Base-by-base conservation (phyloP, 2,797 vertebrate species). In the Bradypodion ventrale region DNA sequence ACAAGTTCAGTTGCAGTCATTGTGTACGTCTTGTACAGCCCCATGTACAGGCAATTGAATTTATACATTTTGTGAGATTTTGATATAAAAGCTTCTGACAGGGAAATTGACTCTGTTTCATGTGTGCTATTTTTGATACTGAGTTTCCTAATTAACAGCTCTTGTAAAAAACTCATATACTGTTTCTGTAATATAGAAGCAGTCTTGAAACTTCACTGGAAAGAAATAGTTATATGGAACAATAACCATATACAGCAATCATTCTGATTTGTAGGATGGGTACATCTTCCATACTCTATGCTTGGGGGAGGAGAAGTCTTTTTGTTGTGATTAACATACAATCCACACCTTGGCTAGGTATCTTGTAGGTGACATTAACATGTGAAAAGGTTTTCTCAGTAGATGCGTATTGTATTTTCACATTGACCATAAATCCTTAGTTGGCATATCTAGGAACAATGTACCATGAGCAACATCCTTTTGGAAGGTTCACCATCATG, bases 361-460 rank as follows among this genome's bases (percentile, higher is more conserved):
- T 90, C 85, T 78, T 83, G 56, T 9, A 32, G 19, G 52, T 85
- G 68, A 88, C 83, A 81, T 0, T 70, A 21, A 78, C 9, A 0
- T 1, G 27, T 16, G 13, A 4, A 42, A n/a, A 66, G 0, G 0
- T 69, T 52, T 2, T 46, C 85, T 23, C 62, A 8, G 40, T 75
- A 78, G 5, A 10, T 81, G 12, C 66, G 37, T 78, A 88, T 75
- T 80, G 27, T 16, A 7, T 32, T 82, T 90, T 82, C 27, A 29
- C 75, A 66, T 46, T 69, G 89, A 25, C 77, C 29, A 37, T 87
- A 84, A 86, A 87, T 84, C 66, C 76, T 87, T 13, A 15, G 37
- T 40, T 88, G 82, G 70, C 46, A 25, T 13, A 46, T 10, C 59
- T 75, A 78, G 12, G 78, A 73, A 86, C 85, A 70, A 40, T 46